phyloP scores from a whole-genome alignment of 2,113 vertebrate species.

The Malurus elegans region DNA sequence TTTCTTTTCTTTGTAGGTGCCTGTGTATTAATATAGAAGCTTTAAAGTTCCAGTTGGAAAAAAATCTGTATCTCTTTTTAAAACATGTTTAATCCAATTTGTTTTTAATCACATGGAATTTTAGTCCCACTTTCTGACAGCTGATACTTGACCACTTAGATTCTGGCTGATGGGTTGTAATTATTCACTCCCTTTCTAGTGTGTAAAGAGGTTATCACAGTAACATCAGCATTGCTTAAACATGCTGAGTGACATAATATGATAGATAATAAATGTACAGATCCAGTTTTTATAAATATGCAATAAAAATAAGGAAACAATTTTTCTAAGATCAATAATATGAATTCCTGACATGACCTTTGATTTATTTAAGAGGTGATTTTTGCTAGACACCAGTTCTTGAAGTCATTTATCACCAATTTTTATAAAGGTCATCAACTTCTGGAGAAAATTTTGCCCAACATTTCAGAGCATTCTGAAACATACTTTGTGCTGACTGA shows the following conservation, averaged over 20 bases:
- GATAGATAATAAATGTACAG: neutral
- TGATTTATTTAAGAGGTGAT: neutral
- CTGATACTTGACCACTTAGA: neutral
- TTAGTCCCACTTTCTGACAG: neutral
- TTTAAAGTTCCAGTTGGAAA: neutral
- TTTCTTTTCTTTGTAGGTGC: neutral
- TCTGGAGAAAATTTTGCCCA: neutral
- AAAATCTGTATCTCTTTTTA: neutral
- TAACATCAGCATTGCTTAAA: neutral
- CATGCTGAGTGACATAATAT: neutral
- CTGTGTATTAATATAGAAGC: neutral
- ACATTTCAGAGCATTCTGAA: neutral
- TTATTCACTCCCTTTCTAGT: conserved; percentile 1
- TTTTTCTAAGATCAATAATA: neutral
- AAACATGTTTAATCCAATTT: neutral
- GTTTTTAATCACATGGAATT: neutral
- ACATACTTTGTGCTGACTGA: neutral
- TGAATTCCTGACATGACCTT: neutral
- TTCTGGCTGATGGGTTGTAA: neutral
- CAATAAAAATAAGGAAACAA: neutral
- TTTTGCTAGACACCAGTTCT: neutral
- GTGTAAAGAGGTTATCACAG: neutral
- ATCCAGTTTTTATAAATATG: neutral
- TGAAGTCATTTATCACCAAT: neutral
- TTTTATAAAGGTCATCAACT: fast-evolving